Percentiles rank a stretch among this genome's conserved stretches.
These are phyloP conservation scores for Plebejus anna DNA, from an alignment of 2,888 invertebrate species.

Conservation along the genomic window DNA sequence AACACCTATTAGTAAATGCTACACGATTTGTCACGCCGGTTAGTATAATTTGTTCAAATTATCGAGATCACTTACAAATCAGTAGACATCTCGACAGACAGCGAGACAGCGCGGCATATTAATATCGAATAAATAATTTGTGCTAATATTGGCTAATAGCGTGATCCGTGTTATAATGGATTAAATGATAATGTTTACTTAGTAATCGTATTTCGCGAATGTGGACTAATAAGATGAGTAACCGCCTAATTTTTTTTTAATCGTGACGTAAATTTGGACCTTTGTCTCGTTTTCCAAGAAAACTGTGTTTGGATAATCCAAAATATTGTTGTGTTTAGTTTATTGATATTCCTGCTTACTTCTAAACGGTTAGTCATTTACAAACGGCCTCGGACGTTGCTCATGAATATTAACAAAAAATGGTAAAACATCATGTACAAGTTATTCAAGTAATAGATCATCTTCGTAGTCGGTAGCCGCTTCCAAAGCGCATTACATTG, in stretches of 20 bases:
- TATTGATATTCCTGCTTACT: not conserved
- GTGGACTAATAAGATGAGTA: not conserved
- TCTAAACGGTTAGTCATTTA: conserved; percentile 4
- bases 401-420: conserved; percentile 28
- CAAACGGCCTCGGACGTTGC: conserved; percentile 7
- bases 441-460: conserved; percentile 31
- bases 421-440: conserved; percentile 29
- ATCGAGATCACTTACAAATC: not conserved
- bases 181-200: conserved; percentile 4
- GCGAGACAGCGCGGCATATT: not conserved
- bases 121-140: conserved; percentile 2
- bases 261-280: not conserved
- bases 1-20: not conserved
- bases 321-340: not conserved
- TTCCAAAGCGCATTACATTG: conserved; percentile 69
- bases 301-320: not conserved
- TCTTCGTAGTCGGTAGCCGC: conserved; percentile 53
- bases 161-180: conserved; percentile 25
- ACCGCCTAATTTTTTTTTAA: not conserved
- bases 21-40: not conserved
- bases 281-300: not conserved
- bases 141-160: conserved; percentile 16
- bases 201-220: not conserved
- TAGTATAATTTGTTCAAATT: not conserved
- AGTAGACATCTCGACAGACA: not conserved